Evolutionary conservation across 2,888 invertebrate genomes (phyloP), one percentile per base, ranked within the genome.

Genomic region (Galerucella calmariensis): DNA sequence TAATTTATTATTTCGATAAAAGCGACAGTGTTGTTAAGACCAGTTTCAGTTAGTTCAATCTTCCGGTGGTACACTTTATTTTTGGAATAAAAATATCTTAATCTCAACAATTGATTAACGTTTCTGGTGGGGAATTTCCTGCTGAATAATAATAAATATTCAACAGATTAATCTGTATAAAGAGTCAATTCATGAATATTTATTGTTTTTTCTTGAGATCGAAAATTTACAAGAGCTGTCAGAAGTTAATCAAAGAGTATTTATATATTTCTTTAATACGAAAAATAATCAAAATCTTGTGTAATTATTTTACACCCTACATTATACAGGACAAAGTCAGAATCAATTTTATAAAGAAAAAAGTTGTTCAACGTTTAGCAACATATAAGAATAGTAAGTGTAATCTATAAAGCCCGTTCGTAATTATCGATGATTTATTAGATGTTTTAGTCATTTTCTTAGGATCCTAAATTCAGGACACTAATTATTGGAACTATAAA

Each of bases 81-180:
- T 11, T 41, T 41, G 46, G 24, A 46, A 68, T 58, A 59, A 68
- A 59, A 68, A 27, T 68, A 46, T 68, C 59, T 58, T 68, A 51
- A 69, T 69, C 44, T 48, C 61, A 41, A 69, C 24, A 62, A 69
- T 69, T 69, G 62, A 69, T 69, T 69, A 69, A 69, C 44, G 51
- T 69, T 61, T 61, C 69, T 69, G 61, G 69, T 48, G 61, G 27
- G 27, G 61, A 69, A 12, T 48, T 27, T 69, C 61, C 48, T 27
- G 12, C 48, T 61, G 69, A 69, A 69, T 69, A 69, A 69, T 69
- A 61, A 69, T 69, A 69, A 69, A 69, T 69, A 69, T 69, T 69
- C 69, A 69, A 61, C 61, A 61, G 61, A 69, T 61, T 61, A 69
- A 69, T 69, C 61, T 69, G 61, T 69, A 61, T 58, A 53, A 53